Evolutionary conservation across 2,113 vertebrate species (phyloP).

Genomic region (Carassius gibelio): DNA sequence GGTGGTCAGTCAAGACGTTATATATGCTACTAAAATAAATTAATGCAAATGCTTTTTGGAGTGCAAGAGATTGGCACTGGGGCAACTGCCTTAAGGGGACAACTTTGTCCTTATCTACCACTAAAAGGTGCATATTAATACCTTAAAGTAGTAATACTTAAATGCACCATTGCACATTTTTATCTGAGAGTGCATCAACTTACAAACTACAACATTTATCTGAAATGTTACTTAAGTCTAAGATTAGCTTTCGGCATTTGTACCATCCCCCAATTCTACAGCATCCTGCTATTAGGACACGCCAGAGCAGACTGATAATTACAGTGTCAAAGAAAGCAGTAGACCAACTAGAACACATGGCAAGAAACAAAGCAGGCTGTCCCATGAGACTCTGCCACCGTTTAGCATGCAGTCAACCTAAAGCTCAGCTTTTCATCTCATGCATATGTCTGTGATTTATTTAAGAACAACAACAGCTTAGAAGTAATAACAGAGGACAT

Average conservation of each 20-base stretch:
- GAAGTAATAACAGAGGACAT: conserved; percentile 39
- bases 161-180: neutral
- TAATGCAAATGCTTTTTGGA: neutral
- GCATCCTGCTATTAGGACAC: conserved; percentile 5
- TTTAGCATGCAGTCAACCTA: conserved; percentile 62
- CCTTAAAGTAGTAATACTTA: neutral
- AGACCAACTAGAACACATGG: neutral
- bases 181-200: neutral
- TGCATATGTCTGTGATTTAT: conserved; percentile 62
- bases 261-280: conserved; percentile 1
- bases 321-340: conserved; percentile 2
- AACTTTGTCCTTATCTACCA: neutral
- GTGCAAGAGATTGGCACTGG: neutral
- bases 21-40: neutral
- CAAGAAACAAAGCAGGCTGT: conserved; percentile 44
- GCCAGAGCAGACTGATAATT: neutral
- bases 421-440: conserved; percentile 55
- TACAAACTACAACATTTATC: neutral
- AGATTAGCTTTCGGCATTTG: conserved; percentile 5
- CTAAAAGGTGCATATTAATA: neutral
- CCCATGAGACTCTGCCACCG: conserved; percentile 58
- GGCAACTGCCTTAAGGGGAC: neutral
- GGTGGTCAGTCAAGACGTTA: neutral
- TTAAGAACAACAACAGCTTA: conserved; percentile 43
- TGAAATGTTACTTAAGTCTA: neutral